These are phyloP conservation scores for Agriopis marginaria DNA, from an alignment of 2,888 invertebrate species.

Conservation along the genomic window DNA sequence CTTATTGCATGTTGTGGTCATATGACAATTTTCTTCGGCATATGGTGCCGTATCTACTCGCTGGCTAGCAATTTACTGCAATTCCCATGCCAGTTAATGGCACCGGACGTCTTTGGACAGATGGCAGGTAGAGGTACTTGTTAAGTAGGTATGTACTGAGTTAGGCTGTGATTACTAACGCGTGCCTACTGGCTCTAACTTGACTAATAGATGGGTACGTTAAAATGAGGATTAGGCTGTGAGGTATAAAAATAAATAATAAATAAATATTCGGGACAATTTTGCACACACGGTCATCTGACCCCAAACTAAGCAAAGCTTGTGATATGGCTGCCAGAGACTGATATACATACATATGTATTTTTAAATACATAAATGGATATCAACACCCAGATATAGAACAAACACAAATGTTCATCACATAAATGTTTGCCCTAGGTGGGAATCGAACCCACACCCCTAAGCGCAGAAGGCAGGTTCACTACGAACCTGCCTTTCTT, in stretches of 20 bases:
- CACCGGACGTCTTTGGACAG: constrained; percentile 29
- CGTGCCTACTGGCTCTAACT: constrained; percentile 20
- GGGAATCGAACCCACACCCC: too few relatives aligned
- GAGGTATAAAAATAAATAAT: neutral
- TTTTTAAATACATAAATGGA: too few relatives aligned
- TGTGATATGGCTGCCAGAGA: too few relatives aligned
- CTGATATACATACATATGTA: too few relatives aligned
- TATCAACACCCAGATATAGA: too few relatives aligned
- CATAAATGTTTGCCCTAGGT: too few relatives aligned
- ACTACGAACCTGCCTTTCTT: too few relatives aligned
- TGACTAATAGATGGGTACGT: constrained; percentile 2
- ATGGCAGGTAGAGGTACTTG: constrained; percentile 24
- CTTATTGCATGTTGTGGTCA: constrained; percentile 16
- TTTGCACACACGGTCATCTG: too few relatives aligned
- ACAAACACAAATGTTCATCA: too few relatives aligned
- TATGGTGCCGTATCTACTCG: constrained; percentile 44
- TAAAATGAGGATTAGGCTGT: neutral
- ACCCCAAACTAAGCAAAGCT: too few relatives aligned
- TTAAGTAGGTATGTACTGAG: neutral
- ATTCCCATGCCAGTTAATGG: constrained; percentile 46
- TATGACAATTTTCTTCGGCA: constrained; percentile 34
- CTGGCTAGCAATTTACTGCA: constrained; percentile 55
- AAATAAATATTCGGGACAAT: too few relatives aligned
- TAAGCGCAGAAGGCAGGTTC: too few relatives aligned
- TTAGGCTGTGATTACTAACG: constrained; percentile 17